phyloP scores from a whole-genome alignment of 2,888 invertebrate species.

The Myopa testacea region DNA sequence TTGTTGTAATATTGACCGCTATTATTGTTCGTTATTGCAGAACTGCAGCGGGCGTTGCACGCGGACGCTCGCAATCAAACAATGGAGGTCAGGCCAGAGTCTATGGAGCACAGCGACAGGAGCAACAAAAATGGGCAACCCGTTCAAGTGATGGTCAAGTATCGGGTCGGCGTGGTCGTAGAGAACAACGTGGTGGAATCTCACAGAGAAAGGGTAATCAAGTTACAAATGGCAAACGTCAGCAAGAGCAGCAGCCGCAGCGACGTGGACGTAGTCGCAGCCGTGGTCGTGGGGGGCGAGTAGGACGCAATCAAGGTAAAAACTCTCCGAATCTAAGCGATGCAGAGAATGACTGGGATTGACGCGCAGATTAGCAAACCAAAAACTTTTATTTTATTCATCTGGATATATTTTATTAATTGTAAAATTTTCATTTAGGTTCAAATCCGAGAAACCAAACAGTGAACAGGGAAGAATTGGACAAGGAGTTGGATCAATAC shows the following conservation, averaged over 20 bases:
- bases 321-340: constrained; percentile 52
- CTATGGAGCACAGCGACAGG: constrained; percentile 50
- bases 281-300: constrained; percentile 53
- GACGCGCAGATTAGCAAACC: not conserved
- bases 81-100: constrained; percentile 51
- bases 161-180: constrained; percentile 58
- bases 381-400: constrained; percentile 8
- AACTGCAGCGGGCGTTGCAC: constrained; percentile 54
- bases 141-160: constrained; percentile 41
- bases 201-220: constrained; percentile 50
- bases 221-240: constrained; percentile 53
- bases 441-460: constrained; percentile 46
- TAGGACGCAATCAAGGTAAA: constrained; percentile 61
- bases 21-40: constrained; percentile 34
- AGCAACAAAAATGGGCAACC: constrained; percentile 45
- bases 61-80: constrained; percentile 59
- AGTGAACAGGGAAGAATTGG: constrained; percentile 74
- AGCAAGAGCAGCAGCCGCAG: constrained; percentile 54
- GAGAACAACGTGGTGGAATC: constrained; percentile 53
- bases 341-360: constrained; percentile 23
- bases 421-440: constrained; percentile 48
- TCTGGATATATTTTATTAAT: constrained; percentile 8
- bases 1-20: not conserved
- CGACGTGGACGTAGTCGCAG: constrained; percentile 65
- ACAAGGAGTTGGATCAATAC: constrained; percentile 78